Base-by-base conservation (phyloP, 2,888 invertebrate genomes). In the Amphipoea oculea region DNA sequence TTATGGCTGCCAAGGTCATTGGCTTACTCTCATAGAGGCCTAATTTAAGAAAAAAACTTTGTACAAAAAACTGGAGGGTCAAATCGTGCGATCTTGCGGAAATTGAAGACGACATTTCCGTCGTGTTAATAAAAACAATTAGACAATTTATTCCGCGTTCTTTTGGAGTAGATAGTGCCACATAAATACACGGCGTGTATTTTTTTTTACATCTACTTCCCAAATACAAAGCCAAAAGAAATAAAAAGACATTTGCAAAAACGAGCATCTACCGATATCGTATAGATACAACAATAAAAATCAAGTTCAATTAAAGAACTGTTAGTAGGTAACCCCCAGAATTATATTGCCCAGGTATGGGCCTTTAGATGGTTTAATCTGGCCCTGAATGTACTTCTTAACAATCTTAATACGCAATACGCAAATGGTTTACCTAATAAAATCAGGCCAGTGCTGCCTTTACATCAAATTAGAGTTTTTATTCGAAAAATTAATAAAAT, bases 11-110 rank as follows among this genome's bases (percentile, higher is more conserved):
- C 60, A 60, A 67, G 67, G 75, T 68, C 36, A 45, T 45, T 14
- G 40, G 12, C n/a, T 57, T 67, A 29, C 48, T 45, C 17, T 57
- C 42, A 45, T 23, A 57, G 17, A 66, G 1, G 2, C 9, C 45
- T 76, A 20, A 45, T 57, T n/a, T 23, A 17, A 67, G 4, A 20
- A 45, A 72, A 72, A 78, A 62, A 67, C 36, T 66, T 6, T n/a
- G 40, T 36, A 45, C 12, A 54, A 81, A 79, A 81, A 80, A 81
- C 7, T 74, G 7, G 79, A 68, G n/a, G 42, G 67, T 45, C 75
- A 80, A 81, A 54, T 80, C 67, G 60, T 80, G 48, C 60, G n/a
- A 75, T 68, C 67, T 80, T 67, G 60, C 81, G 79, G 79, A 80
- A 75, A 45, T 75, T 62, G 60, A 67, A 14, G 17, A 54, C 14